Percentiles rank a stretch among this genome's conserved stretches.
Conservation (phyloP, 2,888 invertebrate species). For the Globia sparganii region DNA sequence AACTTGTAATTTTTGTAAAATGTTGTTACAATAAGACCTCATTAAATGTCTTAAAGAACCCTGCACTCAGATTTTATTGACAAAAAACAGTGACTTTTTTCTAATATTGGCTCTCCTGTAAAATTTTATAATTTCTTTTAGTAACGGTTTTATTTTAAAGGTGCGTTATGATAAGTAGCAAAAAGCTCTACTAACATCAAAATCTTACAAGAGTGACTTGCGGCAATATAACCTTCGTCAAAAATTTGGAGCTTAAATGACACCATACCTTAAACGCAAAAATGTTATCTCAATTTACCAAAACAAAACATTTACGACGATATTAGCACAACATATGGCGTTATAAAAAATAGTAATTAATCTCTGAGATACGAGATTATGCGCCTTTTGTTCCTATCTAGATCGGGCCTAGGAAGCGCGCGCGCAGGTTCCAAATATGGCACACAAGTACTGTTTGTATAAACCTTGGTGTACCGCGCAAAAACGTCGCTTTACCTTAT, state of each 20-base stretch:
- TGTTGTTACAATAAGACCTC: too few relatives aligned
- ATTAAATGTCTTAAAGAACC: too few relatives aligned
- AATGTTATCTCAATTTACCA: conserved; percentile 27
- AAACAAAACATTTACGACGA: conserved; percentile 43
- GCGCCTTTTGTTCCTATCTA: conserved; percentile 66
- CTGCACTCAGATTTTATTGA: too few relatives aligned
- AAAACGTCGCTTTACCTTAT: conserved; percentile 59
- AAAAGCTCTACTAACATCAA: not conserved
- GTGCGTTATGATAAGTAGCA: not conserved
- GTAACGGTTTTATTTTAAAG: too few relatives aligned
- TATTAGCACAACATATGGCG: conserved; percentile 63
- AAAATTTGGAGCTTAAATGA: not conserved
- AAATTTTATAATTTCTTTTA: too few relatives aligned
- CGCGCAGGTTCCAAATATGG: conserved; percentile 53
- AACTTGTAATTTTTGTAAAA: too few relatives aligned
- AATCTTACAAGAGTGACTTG: not conserved
- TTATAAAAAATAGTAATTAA: conserved; percentile 67
- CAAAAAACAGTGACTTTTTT: too few relatives aligned
- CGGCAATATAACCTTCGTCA: not conserved
- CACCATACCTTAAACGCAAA: conserved; percentile 11
- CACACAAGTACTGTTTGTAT: conserved; percentile 52
- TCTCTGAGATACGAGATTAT: conserved; percentile 58
- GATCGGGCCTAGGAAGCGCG: conserved; percentile 63
- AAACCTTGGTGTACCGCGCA: conserved; percentile 53
- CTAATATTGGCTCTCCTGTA: too few relatives aligned